Base-by-base conservation (phyloP, 2,113 vertebrate genomes). In the Phocoena sinus region DNA sequence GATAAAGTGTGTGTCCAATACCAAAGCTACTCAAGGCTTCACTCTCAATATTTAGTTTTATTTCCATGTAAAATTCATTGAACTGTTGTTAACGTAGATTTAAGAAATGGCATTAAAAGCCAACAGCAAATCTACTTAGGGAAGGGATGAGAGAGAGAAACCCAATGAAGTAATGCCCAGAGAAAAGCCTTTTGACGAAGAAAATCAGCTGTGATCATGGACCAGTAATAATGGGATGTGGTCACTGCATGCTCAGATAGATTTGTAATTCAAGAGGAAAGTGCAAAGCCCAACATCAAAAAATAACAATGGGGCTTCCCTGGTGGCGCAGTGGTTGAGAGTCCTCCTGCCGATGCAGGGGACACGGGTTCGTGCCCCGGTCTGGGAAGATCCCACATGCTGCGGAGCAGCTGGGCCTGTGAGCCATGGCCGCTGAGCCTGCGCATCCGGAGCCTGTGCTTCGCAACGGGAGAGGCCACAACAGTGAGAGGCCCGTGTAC, bases 31-130 rank as follows among this genome's bases (percentile, higher is more conserved):
- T 7, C 2, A 23, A 38, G 50, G 11, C 82, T 93, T 85, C n/a
- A 3, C 44, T 76, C 3, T 8, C 88, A 47, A 7, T 63, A 23
- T 79, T 86, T 63, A 41, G 60, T 80, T 89, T 70, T 38, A 91
- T 89, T 83, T 89, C 62, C 70, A 6, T 63, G 41, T 44, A 91
- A 82, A 93, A 58, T 28, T 81, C 47, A 41, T 47, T 83, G 53
- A 89, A 41, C 14, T 44, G n/a, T 73, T 70, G 10, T 68, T 58
- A 70, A 85, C 50, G 79, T 91, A 63, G 50, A 86, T 92, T 93
- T 88, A 50, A 91, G 41, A 70, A 67, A 62, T 87, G 90, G 33
- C 41, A 62, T 86, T 86, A 83, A 73, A 94, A 81, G 63, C 62
- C 26, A 93, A 56, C 8, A 47, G 56, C 65, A 70, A 53, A 88